phyloP scores from a whole-genome alignment of 2,113 vertebrate species.

The Sceloporus undulatus region DNA sequence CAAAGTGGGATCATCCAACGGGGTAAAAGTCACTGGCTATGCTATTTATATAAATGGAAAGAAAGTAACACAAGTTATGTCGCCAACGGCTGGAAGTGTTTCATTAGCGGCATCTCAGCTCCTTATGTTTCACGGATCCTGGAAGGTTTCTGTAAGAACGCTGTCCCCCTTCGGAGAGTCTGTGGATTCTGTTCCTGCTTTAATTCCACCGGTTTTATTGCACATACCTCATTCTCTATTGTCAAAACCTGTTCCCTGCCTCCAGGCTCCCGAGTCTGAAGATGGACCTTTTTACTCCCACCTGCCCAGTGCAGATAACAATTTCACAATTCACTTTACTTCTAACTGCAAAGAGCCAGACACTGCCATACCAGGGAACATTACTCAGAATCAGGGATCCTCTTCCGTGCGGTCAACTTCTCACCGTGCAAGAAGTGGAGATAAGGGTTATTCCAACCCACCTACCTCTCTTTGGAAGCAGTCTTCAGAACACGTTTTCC shows the following conservation, averaged over 20 bases:
- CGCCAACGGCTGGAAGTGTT: slow-evolving; percentile 85
- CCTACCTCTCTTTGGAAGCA: background rate
- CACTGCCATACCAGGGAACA: background rate
- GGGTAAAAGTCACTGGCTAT: slow-evolving; percentile 88
- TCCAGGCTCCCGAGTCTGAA: slow-evolving; percentile 42
- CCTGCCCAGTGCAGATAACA: slow-evolving; percentile 44
- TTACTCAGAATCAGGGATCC: background rate
- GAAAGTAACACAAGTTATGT: slow-evolving; percentile 84
- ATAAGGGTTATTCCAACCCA: background rate
- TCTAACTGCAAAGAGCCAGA: slow-evolving; percentile 5
- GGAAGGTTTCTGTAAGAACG: slow-evolving; percentile 87
- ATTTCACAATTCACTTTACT: slow-evolving; percentile 21
- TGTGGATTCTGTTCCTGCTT: slow-evolving; percentile 84
- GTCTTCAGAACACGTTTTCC: background rate
- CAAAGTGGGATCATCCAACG: slow-evolving; percentile 84
- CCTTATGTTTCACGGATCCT: slow-evolving; percentile 76
- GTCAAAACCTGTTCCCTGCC: slow-evolving; percentile 57
- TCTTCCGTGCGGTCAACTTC: background rate
- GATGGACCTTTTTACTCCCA: slow-evolving; percentile 40
- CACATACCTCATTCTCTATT: background rate
- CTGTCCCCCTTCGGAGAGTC: slow-evolving; percentile 88
- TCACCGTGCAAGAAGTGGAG: background rate
- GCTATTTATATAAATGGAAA: slow-evolving; percentile 83
- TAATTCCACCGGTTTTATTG: slow-evolving; percentile 80
- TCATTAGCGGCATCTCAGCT: slow-evolving; percentile 84